Evolutionary conservation across 2,113 vertebrate genomes (phyloP).

Genomic region (Pseudorhombus dupliciocellatus): DNA sequence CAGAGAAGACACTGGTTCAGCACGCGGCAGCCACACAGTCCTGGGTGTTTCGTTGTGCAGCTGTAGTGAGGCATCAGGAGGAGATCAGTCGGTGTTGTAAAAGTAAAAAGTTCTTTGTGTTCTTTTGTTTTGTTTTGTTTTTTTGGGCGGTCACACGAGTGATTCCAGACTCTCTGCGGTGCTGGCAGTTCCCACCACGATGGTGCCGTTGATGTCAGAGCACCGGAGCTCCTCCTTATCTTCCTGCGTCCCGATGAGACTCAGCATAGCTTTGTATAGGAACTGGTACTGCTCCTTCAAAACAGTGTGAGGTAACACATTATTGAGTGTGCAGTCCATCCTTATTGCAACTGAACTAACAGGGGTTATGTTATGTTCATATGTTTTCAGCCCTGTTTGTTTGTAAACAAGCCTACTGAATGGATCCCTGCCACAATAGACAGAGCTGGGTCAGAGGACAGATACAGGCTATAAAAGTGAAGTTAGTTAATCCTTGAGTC

Average conservation of each 20-base stretch:
- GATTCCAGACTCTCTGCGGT: constrained; percentile 92
- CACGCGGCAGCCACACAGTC: constrained; percentile 27
- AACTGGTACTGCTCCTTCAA: constrained; percentile 95
- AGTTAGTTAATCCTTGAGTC: too few species aligned
- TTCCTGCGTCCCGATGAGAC: constrained; percentile 90
- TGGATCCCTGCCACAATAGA: too few species aligned
- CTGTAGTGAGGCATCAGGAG: constrained; percentile 19
- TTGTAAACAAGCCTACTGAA: too few species aligned
- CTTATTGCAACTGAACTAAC: not conserved
- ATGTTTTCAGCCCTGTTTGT: too few species aligned
- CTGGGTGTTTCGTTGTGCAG: not conserved
- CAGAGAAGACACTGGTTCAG: constrained; percentile 63
- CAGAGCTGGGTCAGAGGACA: too few species aligned
- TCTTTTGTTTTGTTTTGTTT: constrained; percentile 6
- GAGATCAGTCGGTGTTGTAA: constrained; percentile 32
- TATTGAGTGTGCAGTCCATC: not conserved
- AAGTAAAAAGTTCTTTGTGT: constrained; percentile 22
- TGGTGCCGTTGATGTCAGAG: constrained; percentile 87
- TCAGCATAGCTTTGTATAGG: constrained; percentile 95
- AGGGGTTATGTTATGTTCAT: too few species aligned
- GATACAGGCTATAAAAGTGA: too few species aligned
- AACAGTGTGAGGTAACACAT: not conserved
- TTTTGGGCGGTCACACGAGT: constrained; percentile 83
- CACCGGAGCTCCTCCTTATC: constrained; percentile 86
- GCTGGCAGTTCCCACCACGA: constrained; percentile 81